These are phyloP conservation scores for Catocala nupta DNA, from an alignment of 2,888 invertebrate genomes.

Conservation along the genomic window DNA sequence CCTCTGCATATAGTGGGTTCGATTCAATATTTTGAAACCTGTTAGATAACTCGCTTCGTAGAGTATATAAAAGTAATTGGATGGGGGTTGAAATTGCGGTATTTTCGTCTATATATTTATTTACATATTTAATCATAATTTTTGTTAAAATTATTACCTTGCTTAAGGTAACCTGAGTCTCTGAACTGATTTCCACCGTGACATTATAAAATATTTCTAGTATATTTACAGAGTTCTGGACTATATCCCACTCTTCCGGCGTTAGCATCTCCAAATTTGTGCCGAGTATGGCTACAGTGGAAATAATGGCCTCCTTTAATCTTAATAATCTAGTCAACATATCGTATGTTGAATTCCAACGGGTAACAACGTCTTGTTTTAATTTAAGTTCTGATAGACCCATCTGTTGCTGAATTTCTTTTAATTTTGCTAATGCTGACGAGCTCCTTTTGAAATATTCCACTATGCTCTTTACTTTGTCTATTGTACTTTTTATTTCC, in stretches of 20 bases:
- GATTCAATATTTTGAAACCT: too few relatives aligned
- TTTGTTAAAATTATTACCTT: too few relatives aligned
- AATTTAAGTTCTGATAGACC: not conserved
- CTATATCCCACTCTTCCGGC: not conserved
- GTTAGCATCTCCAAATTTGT: not conserved
- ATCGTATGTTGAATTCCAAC: slow-evolving; percentile 11
- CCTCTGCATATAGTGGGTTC: too few relatives aligned
- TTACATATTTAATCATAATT: too few relatives aligned
- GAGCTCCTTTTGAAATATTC: slow-evolving; percentile 7
- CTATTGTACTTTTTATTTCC: too few relatives aligned
- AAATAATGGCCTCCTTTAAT: slow-evolving; percentile 7
- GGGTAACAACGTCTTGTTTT: too few relatives aligned
- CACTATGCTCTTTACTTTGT: slow-evolving; percentile 9
- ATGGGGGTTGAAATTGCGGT: too few relatives aligned
- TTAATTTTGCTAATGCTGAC: not conserved
- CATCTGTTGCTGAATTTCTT: slow-evolving; percentile 6
- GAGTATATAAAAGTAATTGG: too few relatives aligned
- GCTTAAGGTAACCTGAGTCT: too few relatives aligned
- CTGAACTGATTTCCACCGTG: slow-evolving; percentile 5
- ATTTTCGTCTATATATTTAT: too few relatives aligned
- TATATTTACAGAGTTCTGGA: not conserved
- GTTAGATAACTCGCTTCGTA: too few relatives aligned
- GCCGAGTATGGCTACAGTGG: slow-evolving; percentile 5
- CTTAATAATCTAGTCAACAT: slow-evolving; percentile 2
- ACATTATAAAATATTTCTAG: slow-evolving; percentile 8